Conservation (phyloP, 2,113 vertebrate genomes). For the Mellivora capensis region DNA sequence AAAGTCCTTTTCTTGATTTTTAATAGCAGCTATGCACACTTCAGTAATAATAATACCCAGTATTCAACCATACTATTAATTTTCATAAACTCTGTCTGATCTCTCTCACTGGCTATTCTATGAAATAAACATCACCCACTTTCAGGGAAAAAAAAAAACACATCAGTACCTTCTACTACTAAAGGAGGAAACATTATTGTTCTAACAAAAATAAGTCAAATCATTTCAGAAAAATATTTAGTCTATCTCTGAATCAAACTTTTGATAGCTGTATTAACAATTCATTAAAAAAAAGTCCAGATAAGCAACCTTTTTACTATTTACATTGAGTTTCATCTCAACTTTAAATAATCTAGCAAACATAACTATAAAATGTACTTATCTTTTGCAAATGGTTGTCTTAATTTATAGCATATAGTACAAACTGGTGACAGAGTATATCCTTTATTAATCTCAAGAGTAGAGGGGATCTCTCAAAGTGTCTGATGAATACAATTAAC, state of each 20-base stretch:
- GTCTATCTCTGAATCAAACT: conserved; percentile 38
- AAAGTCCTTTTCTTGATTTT: conserved; percentile 25
- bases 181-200: neutral
- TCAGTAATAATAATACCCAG: neutral
- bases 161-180: neutral
- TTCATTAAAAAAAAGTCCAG: neutral
- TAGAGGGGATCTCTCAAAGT: conserved; percentile 35
- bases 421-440: neutral
- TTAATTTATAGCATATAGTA: neutral
- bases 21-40: neutral
- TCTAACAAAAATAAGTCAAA: conserved; percentile 44
- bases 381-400: neutral
- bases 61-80: neutral
- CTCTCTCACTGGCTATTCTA: neutral
- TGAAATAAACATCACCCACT: conserved; percentile 35
- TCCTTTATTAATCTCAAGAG: conserved; percentile 51
- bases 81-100: conserved; percentile 34
- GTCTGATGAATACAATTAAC: conserved; percentile 55
- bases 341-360: conserved; percentile 44
- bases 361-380: neutral
- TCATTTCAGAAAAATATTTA: conserved; percentile 21
- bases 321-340: neutral
- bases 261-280: neutral
- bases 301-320: neutral
- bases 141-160: neutral